Evolutionary conservation across 1,140 invertebrate species (phyloP).

Genomic region (Potamilus streckersoni): DNA sequence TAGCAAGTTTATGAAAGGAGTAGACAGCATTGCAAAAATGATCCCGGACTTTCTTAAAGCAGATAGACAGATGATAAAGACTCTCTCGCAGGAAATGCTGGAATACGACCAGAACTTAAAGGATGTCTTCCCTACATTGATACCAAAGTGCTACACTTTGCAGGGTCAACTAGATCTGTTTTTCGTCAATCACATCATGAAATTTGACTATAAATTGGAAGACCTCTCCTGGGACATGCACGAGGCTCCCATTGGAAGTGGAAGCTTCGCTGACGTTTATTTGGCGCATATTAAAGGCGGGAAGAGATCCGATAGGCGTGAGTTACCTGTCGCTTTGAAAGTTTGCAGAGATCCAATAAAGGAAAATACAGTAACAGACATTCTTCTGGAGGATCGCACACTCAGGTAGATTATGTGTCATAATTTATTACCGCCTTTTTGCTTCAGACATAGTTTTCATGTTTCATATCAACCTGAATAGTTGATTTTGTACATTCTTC

Average conservation of each 20-base stretch:
- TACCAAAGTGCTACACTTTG: slow-evolving; percentile 23
- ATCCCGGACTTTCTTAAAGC: slow-evolving; percentile 54
- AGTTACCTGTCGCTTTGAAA: slow-evolving; percentile 49
- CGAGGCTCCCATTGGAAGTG: slow-evolving; percentile 43
- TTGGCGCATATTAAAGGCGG: slow-evolving; percentile 28
- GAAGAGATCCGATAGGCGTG: not conserved
- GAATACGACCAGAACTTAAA: slow-evolving; percentile 37
- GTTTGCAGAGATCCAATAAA: slow-evolving; percentile 45
- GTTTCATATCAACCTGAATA: too few relatives aligned
- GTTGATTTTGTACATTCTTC: too few relatives aligned
- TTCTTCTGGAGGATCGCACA: slow-evolving; percentile 53
- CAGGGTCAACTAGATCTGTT: slow-evolving; percentile 54
- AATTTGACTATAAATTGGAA: slow-evolving; percentile 41
- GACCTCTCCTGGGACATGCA: slow-evolving; percentile 37
- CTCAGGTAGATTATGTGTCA: slow-evolving; percentile 36
- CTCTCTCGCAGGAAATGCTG: slow-evolving; percentile 33
- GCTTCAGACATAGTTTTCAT: too few relatives aligned
- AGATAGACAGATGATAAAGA: slow-evolving; percentile 44
- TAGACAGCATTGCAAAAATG: slow-evolving; percentile 45
- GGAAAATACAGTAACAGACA: slow-evolving; percentile 45
- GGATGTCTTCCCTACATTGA: slow-evolving; percentile 41
- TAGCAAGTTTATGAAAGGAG: slow-evolving; percentile 43
- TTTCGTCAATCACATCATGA: slow-evolving; percentile 50
- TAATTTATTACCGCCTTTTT: too few relatives aligned
- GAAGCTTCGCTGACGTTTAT: slow-evolving; percentile 56